Evolutionary conservation across 2,113 vertebrate species (phyloP).

Genomic region (Eudyptes chrysolophus): DNA sequence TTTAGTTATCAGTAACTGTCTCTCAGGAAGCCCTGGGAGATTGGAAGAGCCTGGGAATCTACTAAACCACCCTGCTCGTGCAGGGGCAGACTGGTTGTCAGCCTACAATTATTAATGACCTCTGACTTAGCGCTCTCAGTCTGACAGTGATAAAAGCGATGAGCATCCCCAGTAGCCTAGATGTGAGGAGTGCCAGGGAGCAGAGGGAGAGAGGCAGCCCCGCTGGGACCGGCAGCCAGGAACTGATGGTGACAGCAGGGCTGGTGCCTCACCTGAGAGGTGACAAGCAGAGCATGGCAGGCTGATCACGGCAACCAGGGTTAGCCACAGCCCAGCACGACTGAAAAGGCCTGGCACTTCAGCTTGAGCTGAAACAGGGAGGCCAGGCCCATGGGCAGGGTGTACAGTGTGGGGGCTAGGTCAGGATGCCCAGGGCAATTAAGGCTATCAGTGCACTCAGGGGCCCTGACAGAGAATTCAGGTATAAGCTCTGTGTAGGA

Average conservation of each 20-base stretch:
- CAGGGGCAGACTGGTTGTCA: not conserved
- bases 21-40: not conserved
- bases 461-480: not conserved
- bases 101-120: not conserved
- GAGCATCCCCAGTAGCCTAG: not conserved
- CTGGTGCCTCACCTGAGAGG: not conserved
- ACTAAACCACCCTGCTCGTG: accelerated
- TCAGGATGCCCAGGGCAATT: not conserved
- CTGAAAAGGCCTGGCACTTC: not conserved
- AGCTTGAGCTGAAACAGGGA: not conserved
- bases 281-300: not conserved
- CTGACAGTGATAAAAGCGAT: not conserved
- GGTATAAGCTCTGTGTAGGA: not conserved
- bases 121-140: not conserved
- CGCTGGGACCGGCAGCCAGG: not conserved
- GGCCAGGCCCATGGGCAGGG: not conserved
- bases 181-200: not conserved
- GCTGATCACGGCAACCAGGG: not conserved
- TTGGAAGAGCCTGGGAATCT: not conserved
- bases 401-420: not conserved
- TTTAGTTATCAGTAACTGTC: not conserved
- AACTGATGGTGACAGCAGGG: not conserved
- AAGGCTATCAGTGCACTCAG: accelerated
- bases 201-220: not conserved
- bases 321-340: not conserved